Base-by-base conservation (phyloP, 2,113 vertebrate genomes). In the Entomyzon cyanotis region DNA sequence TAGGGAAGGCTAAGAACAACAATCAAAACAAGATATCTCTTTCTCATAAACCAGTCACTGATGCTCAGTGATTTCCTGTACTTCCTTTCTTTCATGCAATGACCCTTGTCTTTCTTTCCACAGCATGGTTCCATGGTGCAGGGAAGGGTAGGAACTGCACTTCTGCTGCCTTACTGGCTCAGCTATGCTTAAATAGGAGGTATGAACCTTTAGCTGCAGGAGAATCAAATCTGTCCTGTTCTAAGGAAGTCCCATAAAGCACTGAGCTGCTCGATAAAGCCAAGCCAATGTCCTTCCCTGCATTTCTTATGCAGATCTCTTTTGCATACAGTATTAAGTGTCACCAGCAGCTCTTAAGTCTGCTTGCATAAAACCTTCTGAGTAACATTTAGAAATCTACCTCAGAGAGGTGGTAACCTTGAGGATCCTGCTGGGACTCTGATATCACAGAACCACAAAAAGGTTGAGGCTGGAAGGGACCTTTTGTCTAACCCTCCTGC, bases 121-220 rank as follows among this genome's bases (percentile, higher is more conserved):
- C 21, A 47, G 30, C 18, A 42, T 0, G 1, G 20, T 5, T 69
- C 56, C 1, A 2, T 59, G 58, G 19, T 0, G 1, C n/a, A 58
- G 23, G 50, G 31, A 37, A 47, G 12, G 33, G 21, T 42, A 50
- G 33, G 19, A 85, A 25, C 28, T 37, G 14, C 33, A 17, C 73
- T 86, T 53, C 39, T 88, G 18, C 53, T 60, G 37, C 15, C 13
- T 73, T 62, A 42, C 24, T 47, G 23, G 6, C 68, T 41, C 30
- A 52, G 5, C 21, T 79, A 1, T 56, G 8, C 35, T 76, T 75
- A 47, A 86, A 64, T 7, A 60, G 21, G 27, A 65, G 19, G 4
- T 46, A 49, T 23, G 63, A 68, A 65, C 23, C 35, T 78, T 55
- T 21, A 44, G 33, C 16, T 52, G 24, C 83, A 71, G 49, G 27